Percentiles rank a stretch among this genome's conserved stretches.
These are phyloP conservation scores for Gracilinanus agilis DNA, from an alignment of 2,113 vertebrate genomes.

Conservation along the genomic window DNA sequence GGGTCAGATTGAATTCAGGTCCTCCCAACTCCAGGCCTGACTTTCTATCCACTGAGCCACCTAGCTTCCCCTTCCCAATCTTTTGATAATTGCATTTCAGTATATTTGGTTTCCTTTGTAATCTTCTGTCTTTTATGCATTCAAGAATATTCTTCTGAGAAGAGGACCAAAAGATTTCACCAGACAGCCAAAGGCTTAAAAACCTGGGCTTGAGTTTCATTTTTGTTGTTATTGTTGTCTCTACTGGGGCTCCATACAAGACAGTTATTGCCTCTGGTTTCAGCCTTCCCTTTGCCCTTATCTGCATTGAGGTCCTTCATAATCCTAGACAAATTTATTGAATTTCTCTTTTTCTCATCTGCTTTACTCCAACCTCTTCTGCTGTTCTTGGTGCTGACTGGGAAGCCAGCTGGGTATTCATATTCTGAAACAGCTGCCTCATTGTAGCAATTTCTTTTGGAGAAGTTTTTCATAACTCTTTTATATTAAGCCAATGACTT, in stretches of 20 bases:
- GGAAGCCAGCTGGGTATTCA: not conserved
- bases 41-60: too few species aligned
- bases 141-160: not conserved
- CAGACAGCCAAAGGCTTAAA: not conserved
- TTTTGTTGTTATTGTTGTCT: not conserved
- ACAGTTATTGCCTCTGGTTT: not conserved
- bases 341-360: not conserved
- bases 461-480: not conserved
- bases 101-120: not conserved
- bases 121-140: not conserved
- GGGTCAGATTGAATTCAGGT: too few species aligned
- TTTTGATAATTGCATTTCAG: not conserved
- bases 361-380: not conserved
- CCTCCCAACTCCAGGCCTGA: too few species aligned
- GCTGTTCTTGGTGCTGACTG: not conserved
- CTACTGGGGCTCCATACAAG: not conserved
- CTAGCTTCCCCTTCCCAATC: not conserved
- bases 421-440: not conserved
- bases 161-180: not conserved
- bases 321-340: not conserved
- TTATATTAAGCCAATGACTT: not conserved
- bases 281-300: not conserved
- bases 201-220: not conserved
- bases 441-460: not conserved
- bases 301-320: not conserved